Evolutionary conservation across 2,797 vertebrate species (phyloP).

Genomic region (Sparidentex hasta): DNA sequence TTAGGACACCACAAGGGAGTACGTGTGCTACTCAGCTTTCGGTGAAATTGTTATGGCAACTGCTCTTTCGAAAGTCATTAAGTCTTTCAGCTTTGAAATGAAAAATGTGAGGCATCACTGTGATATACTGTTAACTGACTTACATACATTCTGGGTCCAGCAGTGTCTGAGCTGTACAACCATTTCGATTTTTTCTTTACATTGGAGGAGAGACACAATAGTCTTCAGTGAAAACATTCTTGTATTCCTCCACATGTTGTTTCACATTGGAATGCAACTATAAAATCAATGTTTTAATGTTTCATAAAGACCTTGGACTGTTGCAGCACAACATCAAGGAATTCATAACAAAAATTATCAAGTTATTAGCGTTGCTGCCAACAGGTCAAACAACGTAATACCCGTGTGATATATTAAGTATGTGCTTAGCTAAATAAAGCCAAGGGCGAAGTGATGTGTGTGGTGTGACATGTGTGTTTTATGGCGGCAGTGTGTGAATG

Average conservation of each 20-base stretch:
- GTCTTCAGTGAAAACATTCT: too few species aligned
- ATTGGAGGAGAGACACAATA: too few species aligned
- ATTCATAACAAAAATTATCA: neutral
- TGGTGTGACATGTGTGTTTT: neutral
- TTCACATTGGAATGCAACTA: neutral
- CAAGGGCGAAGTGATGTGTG: neutral
- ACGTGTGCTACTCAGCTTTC: neutral
- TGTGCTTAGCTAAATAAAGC: neutral
- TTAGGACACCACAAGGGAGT: too few species aligned
- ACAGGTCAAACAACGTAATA: neutral
- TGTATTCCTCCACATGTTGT: too few species aligned
- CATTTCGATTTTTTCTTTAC: neutral
- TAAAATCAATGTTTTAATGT: neutral
- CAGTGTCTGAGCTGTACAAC: neutral
- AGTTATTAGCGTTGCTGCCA: neutral
- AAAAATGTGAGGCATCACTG: too few species aligned
- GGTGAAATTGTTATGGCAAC: neutral
- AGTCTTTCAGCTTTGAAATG: neutral
- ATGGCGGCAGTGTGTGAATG: conserved; percentile 27
- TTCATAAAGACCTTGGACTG: neutral
- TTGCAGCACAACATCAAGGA: too few species aligned
- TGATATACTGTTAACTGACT: too few species aligned
- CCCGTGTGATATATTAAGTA: neutral
- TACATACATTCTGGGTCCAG: neutral
- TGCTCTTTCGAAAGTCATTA: neutral